A percentile compares a stretch with the other conserved stretches of the same genome.
phyloP scores from a whole-genome alignment of 2,888 invertebrate species.

The Leucophenga montana region DNA sequence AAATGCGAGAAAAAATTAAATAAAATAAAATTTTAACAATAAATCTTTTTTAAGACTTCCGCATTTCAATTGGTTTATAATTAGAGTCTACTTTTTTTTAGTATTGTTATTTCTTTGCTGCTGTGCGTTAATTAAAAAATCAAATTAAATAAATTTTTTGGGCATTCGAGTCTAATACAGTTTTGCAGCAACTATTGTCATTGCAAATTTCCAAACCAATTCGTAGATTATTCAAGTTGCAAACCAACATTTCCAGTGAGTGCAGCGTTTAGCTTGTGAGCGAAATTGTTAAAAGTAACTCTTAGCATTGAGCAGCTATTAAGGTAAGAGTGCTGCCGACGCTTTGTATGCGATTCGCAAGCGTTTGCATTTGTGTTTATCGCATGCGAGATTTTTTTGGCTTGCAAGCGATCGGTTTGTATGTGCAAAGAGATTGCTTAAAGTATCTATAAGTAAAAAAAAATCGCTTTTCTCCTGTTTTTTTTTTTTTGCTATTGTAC shows the following conservation, averaged over 20 bases:
- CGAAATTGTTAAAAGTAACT: background rate
- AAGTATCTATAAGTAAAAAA: no score
- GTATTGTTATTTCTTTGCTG: background rate
- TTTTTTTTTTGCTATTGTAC: background rate
- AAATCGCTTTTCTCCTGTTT: no score
- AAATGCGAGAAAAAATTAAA: slow-evolving; percentile 49
- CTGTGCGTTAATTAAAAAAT: background rate
- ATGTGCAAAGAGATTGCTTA: background rate
- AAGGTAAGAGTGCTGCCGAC: background rate
- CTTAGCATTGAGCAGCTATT: background rate
- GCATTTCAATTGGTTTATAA: slow-evolving; percentile 51
- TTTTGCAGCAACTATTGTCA: no score
- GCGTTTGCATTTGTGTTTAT: background rate
- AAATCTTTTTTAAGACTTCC: slow-evolving; percentile 57
- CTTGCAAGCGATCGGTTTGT: background rate
- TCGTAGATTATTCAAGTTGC: slow-evolving; percentile 46
- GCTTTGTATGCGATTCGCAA: background rate
- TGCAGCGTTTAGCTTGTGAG: no score
- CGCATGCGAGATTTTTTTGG: slow-evolving; percentile 2
- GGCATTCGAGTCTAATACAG: background rate
- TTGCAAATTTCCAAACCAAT: slow-evolving; percentile 19
- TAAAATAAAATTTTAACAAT: slow-evolving; percentile 41
- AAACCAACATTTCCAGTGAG: slow-evolving; percentile 38
- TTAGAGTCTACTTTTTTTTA: slow-evolving; percentile 15
- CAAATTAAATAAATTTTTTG: no score